Evolutionary conservation across 2,888 invertebrate species (phyloP).

Genomic region (Koerneria pararmatus): DNA sequence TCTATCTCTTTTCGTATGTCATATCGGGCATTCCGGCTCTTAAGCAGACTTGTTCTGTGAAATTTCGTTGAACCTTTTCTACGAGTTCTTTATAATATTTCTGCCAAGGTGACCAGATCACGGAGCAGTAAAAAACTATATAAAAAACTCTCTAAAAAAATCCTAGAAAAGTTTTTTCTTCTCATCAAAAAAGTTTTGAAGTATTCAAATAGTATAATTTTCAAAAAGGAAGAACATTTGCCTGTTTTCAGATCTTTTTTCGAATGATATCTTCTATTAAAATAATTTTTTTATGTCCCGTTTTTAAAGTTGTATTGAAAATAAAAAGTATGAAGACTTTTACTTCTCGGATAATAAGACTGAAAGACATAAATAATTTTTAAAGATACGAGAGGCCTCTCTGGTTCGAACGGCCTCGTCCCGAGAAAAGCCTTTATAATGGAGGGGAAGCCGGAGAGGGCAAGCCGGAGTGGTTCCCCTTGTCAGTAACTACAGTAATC

Average conservation of each 20-base stretch:
- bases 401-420: constrained; percentile 73
- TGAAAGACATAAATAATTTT: too few species aligned
- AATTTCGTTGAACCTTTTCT: too few species aligned
- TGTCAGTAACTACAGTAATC: constrained; percentile 12
- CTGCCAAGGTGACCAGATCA: too few species aligned
- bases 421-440: constrained; percentile 33
- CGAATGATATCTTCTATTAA: background rate
- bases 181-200: too few species aligned
- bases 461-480: constrained; percentile 77
- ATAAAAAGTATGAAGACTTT: too few species aligned
- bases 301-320: background rate
- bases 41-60: too few species aligned
- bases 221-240: background rate
- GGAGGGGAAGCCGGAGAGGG: constrained; percentile 78
- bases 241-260: background rate
- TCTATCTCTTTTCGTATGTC: background rate
- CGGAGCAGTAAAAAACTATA: too few species aligned
- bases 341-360: too few species aligned
- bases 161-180: background rate
- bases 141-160: too few species aligned
- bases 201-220: too few species aligned
- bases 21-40: background rate
- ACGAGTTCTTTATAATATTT: too few species aligned
- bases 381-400: constrained; percentile 79
- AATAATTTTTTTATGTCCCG: background rate